These are phyloP conservation scores for Lanius collurio DNA, from an alignment of 2,113 vertebrate genomes.

Conservation along the genomic window DNA sequence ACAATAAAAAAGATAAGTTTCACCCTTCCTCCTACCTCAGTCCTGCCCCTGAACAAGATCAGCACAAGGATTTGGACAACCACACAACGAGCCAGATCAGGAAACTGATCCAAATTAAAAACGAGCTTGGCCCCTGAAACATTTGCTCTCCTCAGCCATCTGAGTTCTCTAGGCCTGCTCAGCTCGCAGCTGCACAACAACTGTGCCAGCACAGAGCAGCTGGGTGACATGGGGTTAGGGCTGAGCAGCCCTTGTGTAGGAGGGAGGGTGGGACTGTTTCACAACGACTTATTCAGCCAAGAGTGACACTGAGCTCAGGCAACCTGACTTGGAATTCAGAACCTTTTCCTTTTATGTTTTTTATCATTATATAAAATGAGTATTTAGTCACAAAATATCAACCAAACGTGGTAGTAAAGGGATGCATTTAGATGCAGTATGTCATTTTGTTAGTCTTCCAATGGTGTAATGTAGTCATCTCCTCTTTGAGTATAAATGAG, in stretches of 20 bases:
- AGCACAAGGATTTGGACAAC: slow-evolving; percentile 8
- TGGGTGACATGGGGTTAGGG: background rate
- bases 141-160: slow-evolving; percentile 9
- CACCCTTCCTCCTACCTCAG: background rate
- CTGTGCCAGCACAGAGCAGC: slow-evolving; percentile 17
- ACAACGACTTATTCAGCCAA: background rate
- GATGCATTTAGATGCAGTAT: background rate
- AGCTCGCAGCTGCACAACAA: background rate
- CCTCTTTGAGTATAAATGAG: background rate
- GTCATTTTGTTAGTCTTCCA: background rate
- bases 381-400: background rate
- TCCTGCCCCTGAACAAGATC: background rate
- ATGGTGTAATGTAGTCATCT: background rate
- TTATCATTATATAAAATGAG: background rate
- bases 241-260: background rate
- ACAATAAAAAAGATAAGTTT: slow-evolving; percentile 2
- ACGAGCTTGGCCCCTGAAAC: background rate
- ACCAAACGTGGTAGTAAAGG: background rate
- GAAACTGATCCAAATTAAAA: slow-evolving; percentile 42
- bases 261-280: background rate
- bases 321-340: background rate
- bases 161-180: background rate
- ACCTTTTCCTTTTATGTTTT: background rate
- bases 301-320: background rate
- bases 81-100: background rate